phyloP scores from a whole-genome alignment of 2,888 invertebrate species.

The Protula sp. region DNA sequence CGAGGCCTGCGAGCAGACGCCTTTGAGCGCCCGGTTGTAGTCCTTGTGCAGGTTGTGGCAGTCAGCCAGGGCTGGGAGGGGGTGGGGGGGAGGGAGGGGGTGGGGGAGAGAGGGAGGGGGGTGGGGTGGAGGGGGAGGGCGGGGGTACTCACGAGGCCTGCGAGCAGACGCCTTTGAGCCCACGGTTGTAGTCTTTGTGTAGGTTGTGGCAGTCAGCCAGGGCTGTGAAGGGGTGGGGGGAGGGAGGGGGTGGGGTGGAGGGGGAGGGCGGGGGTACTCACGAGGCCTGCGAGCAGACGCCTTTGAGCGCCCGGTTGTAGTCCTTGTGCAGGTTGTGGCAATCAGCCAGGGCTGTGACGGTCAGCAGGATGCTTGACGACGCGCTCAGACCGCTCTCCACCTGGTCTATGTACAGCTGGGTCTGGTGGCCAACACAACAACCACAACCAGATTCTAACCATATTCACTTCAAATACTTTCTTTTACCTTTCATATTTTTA shows the following conservation, averaged over 20 bases:
- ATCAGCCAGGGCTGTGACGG: slow-evolving; percentile 20
- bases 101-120: too few relatives aligned
- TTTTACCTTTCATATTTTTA: too few relatives aligned
- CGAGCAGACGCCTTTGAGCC: slow-evolving; percentile 58
- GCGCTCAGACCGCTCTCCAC: slow-evolving; percentile 8
- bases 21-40: slow-evolving; percentile 55
- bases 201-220: slow-evolving; percentile 22
- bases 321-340: slow-evolving; percentile 24
- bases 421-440: slow-evolving; percentile 3
- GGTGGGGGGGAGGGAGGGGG: too few relatives aligned
- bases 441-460: too few relatives aligned
- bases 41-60: slow-evolving; percentile 24
- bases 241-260: too few relatives aligned
- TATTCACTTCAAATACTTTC: too few relatives aligned
- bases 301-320: slow-evolving; percentile 55
- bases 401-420: not conserved
- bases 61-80: slow-evolving; percentile 20
- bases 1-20: slow-evolving; percentile 48
- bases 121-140: too few relatives aligned
- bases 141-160: slow-evolving; percentile 23
- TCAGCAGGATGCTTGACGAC: slow-evolving; percentile 6
- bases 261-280: too few relatives aligned
- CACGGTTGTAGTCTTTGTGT: slow-evolving; percentile 23
- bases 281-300: slow-evolving; percentile 48
- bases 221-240: too few relatives aligned